Percentiles rank a stretch among this genome's conserved stretches.
phyloP scores from a whole-genome alignment of 2,797 vertebrate genomes.

The Thamnophis elegans region DNA sequence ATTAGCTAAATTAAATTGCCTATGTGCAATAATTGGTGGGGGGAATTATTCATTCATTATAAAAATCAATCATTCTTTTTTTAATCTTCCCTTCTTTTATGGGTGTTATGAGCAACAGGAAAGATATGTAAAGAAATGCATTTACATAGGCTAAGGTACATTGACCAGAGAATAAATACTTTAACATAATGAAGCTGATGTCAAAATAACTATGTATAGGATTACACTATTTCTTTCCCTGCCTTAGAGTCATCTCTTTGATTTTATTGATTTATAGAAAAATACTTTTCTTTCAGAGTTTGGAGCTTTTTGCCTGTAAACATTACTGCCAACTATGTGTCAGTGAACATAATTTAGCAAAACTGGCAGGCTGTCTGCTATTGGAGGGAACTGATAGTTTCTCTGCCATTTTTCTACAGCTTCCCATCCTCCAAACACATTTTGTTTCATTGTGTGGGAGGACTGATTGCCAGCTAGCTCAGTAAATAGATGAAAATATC shows the following conservation, averaged over 20 bases:
- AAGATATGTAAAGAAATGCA: conserved; percentile 20
- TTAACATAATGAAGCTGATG: not conserved
- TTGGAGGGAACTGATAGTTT: conserved; percentile 55
- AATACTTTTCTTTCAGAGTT: conserved; percentile 44
- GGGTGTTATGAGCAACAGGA: not conserved
- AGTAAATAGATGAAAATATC: conserved; percentile 70
- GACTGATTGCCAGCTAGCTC: conserved; percentile 68
- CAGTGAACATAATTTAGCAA: conserved; percentile 65
- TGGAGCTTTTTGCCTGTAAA: conserved; percentile 62
- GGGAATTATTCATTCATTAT: not conserved
- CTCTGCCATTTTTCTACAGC: conserved; percentile 56
- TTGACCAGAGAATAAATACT: not conserved
- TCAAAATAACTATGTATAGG: not conserved
- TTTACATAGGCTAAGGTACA: conserved; percentile 22
- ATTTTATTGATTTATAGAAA: conserved; percentile 54
- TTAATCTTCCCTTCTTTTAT: not conserved
- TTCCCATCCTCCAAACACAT: conserved; percentile 39
- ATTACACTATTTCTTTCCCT: not conserved
- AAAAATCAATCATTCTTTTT: not conserved
- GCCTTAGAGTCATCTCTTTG: conserved; percentile 16
- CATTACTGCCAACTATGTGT: conserved; percentile 62
- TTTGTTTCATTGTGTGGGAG: conserved; percentile 52
- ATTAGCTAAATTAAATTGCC: not conserved
- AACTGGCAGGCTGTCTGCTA: conserved; percentile 57
- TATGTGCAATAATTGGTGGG: not conserved